Percentiles rank a stretch among this genome's conserved stretches.
Evolutionary conservation across 2,888 invertebrate species (phyloP).

Genomic region (Leptopilina syphax): DNA sequence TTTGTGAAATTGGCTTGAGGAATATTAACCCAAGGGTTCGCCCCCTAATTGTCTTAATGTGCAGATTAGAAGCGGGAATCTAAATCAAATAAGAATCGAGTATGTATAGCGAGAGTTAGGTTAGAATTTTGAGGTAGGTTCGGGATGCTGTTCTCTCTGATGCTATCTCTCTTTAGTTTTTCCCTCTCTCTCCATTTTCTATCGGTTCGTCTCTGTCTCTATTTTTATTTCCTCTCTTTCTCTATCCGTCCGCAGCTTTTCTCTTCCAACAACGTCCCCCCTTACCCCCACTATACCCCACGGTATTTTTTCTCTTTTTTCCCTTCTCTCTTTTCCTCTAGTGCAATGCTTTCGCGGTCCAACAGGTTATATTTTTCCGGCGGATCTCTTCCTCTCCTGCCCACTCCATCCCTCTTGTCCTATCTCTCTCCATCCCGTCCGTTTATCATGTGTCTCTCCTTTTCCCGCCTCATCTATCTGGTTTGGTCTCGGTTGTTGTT

Average conservation of each 20-base stretch:
- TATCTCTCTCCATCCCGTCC: conserved; percentile 52
- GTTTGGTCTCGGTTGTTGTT: too few species aligned
- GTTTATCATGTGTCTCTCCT: conserved; percentile 29
- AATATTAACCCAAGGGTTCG: background rate
- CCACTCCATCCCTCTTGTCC: conserved; percentile 47
- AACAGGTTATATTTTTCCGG: conserved; percentile 76
- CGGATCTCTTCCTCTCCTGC: conserved; percentile 54
- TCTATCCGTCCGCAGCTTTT: conserved; percentile 33
- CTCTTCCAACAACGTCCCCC: conserved; percentile 37
- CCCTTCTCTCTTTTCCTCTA: conserved; percentile 57
- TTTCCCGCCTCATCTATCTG: conserved; percentile 29
- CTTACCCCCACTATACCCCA: conserved; percentile 40
- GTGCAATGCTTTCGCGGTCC: conserved; percentile 66
- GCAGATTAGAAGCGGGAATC: conserved; percentile 52
- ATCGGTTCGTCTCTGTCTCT: conserved; percentile 16
- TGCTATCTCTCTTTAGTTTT: conserved; percentile 45
- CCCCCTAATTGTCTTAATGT: conserved; percentile 24
- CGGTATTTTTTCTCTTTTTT: conserved; percentile 54
- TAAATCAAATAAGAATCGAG: conserved; percentile 73
- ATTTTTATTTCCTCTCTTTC: conserved; percentile 39
- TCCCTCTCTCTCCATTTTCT: conserved; percentile 47
- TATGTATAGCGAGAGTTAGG: conserved; percentile 70
- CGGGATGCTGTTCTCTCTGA: conserved; percentile 60
- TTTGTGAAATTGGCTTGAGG: conserved; percentile 1
- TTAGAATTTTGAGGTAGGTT: conserved; percentile 73